Conservation (phyloP, 2,797 vertebrate species). For the Enteromius unitaeniatus region DNA sequence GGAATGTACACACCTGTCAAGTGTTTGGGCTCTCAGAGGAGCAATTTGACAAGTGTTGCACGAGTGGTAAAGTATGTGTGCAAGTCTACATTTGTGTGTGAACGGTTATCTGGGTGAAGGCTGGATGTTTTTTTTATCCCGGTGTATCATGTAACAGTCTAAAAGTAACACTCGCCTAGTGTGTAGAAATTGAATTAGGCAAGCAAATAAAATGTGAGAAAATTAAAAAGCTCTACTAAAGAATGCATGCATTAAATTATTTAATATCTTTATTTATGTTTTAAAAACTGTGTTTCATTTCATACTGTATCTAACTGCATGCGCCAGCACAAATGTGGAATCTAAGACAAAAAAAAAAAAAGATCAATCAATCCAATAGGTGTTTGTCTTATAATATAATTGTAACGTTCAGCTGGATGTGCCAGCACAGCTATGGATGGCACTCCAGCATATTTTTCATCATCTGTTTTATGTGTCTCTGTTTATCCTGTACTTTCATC, state of each 20-base stretch:
- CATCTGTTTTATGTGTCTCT: too few species aligned
- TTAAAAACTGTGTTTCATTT: background rate
- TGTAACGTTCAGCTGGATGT: too few species aligned
- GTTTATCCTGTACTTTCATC: too few species aligned
- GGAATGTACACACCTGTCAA: conserved; percentile 24
- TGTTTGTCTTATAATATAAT: background rate
- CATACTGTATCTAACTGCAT: background rate
- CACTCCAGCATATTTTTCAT: too few species aligned
- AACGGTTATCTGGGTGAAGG: background rate
- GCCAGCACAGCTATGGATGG: too few species aligned
- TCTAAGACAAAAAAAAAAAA: background rate
- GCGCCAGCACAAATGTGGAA: background rate
- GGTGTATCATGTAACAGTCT: background rate
- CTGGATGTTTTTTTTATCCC: background rate
- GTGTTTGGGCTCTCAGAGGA: background rate
- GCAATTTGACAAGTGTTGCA: conserved; percentile 9
- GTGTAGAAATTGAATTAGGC: background rate
- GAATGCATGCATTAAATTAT: background rate
- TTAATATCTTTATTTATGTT: background rate
- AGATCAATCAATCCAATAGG: background rate
- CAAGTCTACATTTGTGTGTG: background rate
- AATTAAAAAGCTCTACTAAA: background rate
- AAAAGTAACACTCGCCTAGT: background rate
- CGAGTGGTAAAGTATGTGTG: background rate
- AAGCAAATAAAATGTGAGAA: background rate